Evolutionary conservation across 2,113 vertebrate species (phyloP).

Genomic region (Oreocharis arfaki): DNA sequence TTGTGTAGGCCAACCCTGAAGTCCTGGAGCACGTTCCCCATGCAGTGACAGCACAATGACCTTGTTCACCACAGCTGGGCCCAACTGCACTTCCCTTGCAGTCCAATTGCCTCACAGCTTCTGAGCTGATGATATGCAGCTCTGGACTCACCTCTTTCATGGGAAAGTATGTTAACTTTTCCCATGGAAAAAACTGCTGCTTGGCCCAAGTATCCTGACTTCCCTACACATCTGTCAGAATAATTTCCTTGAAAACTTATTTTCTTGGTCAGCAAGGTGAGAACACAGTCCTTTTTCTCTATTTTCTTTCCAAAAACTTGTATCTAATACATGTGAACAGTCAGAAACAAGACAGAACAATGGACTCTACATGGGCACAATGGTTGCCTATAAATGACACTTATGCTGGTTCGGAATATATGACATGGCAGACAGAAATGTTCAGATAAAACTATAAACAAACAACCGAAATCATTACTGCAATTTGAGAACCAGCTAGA

Average conservation of each 20-base stretch:
- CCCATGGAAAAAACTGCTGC: background rate
- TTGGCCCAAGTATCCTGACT: background rate
- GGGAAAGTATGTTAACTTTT: background rate
- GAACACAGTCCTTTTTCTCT: background rate
- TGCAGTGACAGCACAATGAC: background rate
- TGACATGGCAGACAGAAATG: background rate
- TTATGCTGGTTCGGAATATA: background rate
- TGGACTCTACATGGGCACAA: background rate
- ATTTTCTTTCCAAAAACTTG: background rate
- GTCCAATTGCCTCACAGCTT: background rate
- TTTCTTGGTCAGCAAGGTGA: background rate
- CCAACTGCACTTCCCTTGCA: background rate
- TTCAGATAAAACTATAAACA: constrained; percentile 24
- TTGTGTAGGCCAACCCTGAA: background rate
- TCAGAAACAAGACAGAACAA: background rate
- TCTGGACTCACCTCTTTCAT: background rate
- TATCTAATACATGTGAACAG: background rate
- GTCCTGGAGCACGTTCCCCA: background rate
- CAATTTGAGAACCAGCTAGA: constrained; percentile 14
- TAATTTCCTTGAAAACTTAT: background rate
- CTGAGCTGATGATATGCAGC: background rate
- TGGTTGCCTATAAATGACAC: background rate
- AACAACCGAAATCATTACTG: background rate
- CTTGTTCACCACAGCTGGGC: background rate
- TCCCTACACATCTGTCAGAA: background rate